Percentiles rank a stretch among this genome's conserved stretches.
Conservation (phyloP, 1,140 invertebrate species). For the Brachionus angularis region DNA sequence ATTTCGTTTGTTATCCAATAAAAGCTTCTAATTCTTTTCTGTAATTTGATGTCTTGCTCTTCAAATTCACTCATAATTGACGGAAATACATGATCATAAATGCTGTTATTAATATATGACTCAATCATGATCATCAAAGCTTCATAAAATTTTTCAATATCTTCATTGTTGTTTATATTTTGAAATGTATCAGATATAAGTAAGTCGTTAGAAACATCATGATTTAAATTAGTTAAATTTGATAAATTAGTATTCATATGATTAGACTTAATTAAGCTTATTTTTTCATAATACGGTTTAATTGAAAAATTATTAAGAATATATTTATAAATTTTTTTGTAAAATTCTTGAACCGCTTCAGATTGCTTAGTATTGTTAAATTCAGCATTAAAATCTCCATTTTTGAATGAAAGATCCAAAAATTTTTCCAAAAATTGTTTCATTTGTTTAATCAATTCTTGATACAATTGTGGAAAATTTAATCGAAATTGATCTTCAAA, state of each 20-base stretch:
- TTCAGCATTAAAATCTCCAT: not conserved
- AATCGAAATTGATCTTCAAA: slow-evolving; percentile 7
- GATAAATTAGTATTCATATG: not conserved
- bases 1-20: slow-evolving; percentile 91
- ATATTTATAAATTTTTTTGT: slow-evolving; percentile 17
- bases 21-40: slow-evolving; percentile 79
- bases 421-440: slow-evolving; percentile 9
- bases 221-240: no score
- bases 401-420: not conserved
- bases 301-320: not conserved
- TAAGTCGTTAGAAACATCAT: no score
- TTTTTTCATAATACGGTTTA: slow-evolving; percentile 6
- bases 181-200: no score
- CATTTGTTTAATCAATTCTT: slow-evolving; percentile 28
- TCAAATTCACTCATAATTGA: slow-evolving; percentile 59
- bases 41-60: slow-evolving; percentile 83
- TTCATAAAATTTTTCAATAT: slow-evolving; percentile 30
- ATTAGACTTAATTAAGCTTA: not conserved
- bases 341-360: slow-evolving; percentile 39
- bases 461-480: slow-evolving; percentile 37
- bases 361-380: slow-evolving; percentile 17
- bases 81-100: slow-evolving; percentile 33
- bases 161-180: not conserved
- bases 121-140: slow-evolving; percentile 41
- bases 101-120: slow-evolving; percentile 1